phyloP scores from a whole-genome alignment of 2,888 invertebrate species.

The Drosophila algonquin region DNA sequence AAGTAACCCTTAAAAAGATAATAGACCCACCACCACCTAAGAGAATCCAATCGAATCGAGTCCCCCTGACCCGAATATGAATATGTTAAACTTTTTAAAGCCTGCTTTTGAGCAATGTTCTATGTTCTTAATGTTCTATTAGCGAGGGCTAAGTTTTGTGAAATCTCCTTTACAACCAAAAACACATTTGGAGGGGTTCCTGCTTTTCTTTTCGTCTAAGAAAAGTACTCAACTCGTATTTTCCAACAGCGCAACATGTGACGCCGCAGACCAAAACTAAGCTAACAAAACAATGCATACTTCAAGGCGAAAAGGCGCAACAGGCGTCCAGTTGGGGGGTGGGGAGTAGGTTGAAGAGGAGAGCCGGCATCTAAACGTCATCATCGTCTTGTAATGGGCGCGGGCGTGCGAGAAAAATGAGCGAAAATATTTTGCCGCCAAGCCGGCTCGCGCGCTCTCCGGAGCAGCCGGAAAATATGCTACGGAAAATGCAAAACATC shows the following conservation, averaged over 20 bases:
- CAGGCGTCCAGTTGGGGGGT: slow-evolving; percentile 44
- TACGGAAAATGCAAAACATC: slow-evolving; percentile 52
- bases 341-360: slow-evolving; percentile 1
- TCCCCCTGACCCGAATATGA: slow-evolving; percentile 12
- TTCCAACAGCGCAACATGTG: slow-evolving; percentile 30
- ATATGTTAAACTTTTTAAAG: not conserved
- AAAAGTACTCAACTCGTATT: not conserved
- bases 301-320: slow-evolving; percentile 55
- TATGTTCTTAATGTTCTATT: not conserved
- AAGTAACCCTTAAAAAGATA: slow-evolving; percentile 23
- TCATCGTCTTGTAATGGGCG: slow-evolving; percentile 3
- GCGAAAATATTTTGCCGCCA: slow-evolving; percentile 25
- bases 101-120: slow-evolving; percentile 26
- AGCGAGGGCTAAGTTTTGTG: not conserved
- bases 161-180: not conserved
- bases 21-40: slow-evolving; percentile 21
- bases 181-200: not conserved
- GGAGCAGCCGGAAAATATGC: slow-evolving; percentile 60
- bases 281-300: slow-evolving; percentile 40
- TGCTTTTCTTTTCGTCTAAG: not conserved
- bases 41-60: slow-evolving; percentile 17
- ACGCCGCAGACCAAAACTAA: slow-evolving; percentile 16
- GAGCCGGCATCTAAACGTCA: slow-evolving; percentile 25
- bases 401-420: slow-evolving; percentile 26
- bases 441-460: slow-evolving; percentile 12